Base-by-base conservation (phyloP, 1,140 invertebrate genomes). In the Aphis gossypii region DNA sequence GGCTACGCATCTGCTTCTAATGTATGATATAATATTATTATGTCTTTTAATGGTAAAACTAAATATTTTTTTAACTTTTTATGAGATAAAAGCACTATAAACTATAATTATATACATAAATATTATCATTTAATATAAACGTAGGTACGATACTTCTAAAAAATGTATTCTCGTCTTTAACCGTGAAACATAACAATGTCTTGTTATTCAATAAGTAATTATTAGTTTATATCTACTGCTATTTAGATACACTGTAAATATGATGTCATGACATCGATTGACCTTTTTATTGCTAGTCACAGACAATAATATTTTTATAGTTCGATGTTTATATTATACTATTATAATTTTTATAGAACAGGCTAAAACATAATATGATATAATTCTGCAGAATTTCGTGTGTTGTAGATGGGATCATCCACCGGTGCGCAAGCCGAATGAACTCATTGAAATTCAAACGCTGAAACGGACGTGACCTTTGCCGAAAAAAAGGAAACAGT, bases 391-490 rank as follows among this genome's bases (percentile, higher is more conserved):
- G 14, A 76, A 76, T 76, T n/a, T n/a, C 30, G 60, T 76, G 14
- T n/a, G 60, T n/a, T 18, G 14, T 11, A 18, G 30, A 11, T 18
- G 60, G 60, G 30, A 35, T 76, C 60, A 18, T 30, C 14, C 5
- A 76, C 30, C 14, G n/a, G 14, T n/a, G 60, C 60, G n/a, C 60
- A n/a, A 76, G 60, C 60, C 14, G 60, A 76, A 76, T n/a, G n/a
- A 76, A 76, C 60, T 76, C 30, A n/a, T 76, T 76, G 60, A n/a
- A 76, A 76, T 76, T 76, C 60, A 76, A 76, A n/a, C n/a, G 30
- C 60, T 18, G n/a, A 76, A 76, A 76, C 82, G 38, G 30, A 88
- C 5, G 51, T 54, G 88, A 89, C 88, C 88, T 91, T 91, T 91
- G 25, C 23, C 38, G 54, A 41, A 89, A 56, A 87, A 56, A 41